phyloP scores from a whole-genome alignment of 2,888 invertebrate species.

The Diadromus collaris region DNA sequence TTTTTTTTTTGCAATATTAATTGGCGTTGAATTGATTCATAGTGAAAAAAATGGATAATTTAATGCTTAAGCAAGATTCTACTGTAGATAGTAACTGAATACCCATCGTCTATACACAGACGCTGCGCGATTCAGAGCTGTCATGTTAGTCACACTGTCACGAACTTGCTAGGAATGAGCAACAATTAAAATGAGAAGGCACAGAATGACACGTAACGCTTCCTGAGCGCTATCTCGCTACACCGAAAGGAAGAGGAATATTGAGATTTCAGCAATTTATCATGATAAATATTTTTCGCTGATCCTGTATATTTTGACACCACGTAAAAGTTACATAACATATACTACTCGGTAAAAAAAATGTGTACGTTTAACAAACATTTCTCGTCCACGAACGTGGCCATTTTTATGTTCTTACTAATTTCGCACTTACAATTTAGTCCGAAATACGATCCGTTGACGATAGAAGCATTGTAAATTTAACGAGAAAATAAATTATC shows the following conservation, averaged over 20 bases:
- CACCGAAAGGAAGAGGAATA: background rate
- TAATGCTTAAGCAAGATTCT: background rate
- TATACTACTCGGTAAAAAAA: no score
- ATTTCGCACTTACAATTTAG: background rate
- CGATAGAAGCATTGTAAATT: background rate
- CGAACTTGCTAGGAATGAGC: background rate
- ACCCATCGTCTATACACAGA: background rate
- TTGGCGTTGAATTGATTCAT: no score
- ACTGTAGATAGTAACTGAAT: slow-evolving; percentile 17
- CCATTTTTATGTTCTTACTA: background rate
- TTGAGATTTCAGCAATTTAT: background rate
- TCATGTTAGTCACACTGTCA: slow-evolving; percentile 7
- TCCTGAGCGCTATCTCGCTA: background rate
- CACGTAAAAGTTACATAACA: background rate
- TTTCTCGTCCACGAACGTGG: background rate
- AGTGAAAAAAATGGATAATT: background rate
- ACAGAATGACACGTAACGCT: background rate
- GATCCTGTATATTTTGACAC: background rate
- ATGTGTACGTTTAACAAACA: background rate
- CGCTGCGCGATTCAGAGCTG: background rate
- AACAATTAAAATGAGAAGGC: background rate
- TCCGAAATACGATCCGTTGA: background rate
- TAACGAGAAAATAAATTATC: no score
- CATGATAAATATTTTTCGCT: background rate
- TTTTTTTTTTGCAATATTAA: background rate